Percentiles rank a stretch among this genome's conserved stretches.
These are phyloP conservation scores for Pavo muticus DNA, from an alignment of 2,113 vertebrate species.

Conservation along the genomic window DNA sequence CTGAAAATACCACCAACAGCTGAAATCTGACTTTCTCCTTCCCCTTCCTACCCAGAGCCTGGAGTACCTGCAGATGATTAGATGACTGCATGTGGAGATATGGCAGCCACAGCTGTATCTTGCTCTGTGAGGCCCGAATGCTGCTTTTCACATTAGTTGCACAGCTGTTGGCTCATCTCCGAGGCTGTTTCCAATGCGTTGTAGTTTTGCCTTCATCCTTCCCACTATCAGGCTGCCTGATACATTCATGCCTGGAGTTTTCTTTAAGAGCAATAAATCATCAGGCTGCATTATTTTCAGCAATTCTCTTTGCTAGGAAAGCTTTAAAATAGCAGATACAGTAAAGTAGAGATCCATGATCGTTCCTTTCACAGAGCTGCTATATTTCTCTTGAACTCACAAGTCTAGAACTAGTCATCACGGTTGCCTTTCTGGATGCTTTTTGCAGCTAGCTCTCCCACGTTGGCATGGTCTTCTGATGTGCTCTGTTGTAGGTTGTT, in stretches of 20 bases:
- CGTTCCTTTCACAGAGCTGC: background rate
- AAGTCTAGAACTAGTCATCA: background rate
- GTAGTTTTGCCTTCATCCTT: background rate
- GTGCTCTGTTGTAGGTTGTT: background rate
- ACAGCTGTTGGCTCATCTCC: background rate
- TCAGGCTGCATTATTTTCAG: background rate
- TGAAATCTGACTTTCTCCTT: background rate
- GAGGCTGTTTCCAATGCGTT: rapidly evolving
- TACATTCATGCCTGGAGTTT: background rate
- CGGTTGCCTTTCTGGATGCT: background rate
- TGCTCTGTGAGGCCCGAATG: background rate
- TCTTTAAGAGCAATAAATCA: background rate
- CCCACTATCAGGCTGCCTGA: background rate
- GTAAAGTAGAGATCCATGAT: background rate
- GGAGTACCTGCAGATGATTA: background rate
- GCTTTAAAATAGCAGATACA: background rate
- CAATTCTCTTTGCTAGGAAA: background rate
- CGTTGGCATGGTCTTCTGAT: background rate
- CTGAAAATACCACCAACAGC: background rate
- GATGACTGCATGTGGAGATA: background rate
- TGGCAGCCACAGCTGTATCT: background rate
- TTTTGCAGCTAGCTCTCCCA: background rate
- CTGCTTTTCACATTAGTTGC: background rate
- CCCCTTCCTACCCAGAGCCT: background rate
- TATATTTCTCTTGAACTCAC: background rate